Percentiles rank a stretch among this genome's conserved stretches.
These are phyloP conservation scores for Candidula unifasciata DNA, from an alignment of 2,888 invertebrate genomes.

Conservation along the genomic window DNA sequence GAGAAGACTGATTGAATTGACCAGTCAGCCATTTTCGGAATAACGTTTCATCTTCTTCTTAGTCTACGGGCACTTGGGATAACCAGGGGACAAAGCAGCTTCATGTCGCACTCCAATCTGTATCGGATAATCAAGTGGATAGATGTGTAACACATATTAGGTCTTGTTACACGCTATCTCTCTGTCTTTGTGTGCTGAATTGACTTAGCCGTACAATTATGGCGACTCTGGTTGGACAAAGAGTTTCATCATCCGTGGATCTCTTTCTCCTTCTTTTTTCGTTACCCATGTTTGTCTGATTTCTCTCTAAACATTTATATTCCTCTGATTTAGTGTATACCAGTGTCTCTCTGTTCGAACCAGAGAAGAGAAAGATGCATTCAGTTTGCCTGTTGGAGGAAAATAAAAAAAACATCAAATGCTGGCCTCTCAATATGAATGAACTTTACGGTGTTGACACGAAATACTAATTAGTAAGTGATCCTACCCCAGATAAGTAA, in stretches of 20 bases:
- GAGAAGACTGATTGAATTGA: constrained; percentile 37
- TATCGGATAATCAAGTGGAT: neutral
- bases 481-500: too few species aligned
- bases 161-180: neutral
- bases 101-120: neutral
- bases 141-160: neutral
- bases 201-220: neutral
- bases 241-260: neutral
- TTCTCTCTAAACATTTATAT: too few species aligned
- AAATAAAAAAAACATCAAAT: too few species aligned
- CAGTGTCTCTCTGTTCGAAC: too few species aligned
- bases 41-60: constrained; percentile 26
- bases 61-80: neutral
- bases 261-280: neutral
- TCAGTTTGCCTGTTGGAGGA: too few species aligned
- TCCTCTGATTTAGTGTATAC: too few species aligned
- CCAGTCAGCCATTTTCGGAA: constrained; percentile 28
- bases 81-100: neutral
- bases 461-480: too few species aligned
- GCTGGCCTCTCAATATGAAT: too few species aligned
- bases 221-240: neutral
- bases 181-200: neutral
- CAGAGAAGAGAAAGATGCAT: too few species aligned
- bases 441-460: too few species aligned
- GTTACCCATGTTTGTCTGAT: too few species aligned